Conservation (phyloP, 2,888 invertebrate genomes). For the Apamea sordens region DNA sequence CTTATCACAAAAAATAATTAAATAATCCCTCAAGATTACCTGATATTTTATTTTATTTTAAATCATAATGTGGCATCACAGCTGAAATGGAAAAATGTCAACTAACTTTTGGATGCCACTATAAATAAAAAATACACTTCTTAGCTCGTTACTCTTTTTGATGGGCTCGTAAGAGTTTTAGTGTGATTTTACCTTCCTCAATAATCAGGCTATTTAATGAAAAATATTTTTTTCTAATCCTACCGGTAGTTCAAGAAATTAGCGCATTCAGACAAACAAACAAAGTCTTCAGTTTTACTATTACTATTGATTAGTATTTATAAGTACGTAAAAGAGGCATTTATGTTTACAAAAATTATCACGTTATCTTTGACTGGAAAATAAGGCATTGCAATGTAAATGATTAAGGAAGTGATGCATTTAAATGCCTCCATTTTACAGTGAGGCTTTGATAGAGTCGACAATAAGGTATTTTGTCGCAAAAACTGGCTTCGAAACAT, state of each 20-base stretch:
- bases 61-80: too few species aligned
- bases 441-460: constrained; percentile 23
- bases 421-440: constrained; percentile 19
- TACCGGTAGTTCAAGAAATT: not conserved
- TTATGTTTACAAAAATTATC: not conserved
- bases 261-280: not conserved
- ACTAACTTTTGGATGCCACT: too few species aligned
- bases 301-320: not conserved
- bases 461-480: constrained; percentile 51
- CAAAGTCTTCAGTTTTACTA: not conserved
- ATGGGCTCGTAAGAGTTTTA: not conserved
- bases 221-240: too few species aligned
- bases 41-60: too few species aligned
- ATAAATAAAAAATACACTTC: too few species aligned
- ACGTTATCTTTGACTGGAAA: not conserved
- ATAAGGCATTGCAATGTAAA: constrained; percentile 10
- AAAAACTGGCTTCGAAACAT: constrained; percentile 54
- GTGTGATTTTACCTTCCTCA: not conserved
- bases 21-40: not conserved
- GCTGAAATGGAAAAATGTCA: too few species aligned
- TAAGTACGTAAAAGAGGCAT: not conserved
- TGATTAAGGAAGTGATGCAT: constrained; percentile 29
- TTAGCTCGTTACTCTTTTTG: not conserved
- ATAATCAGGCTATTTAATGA: not conserved
- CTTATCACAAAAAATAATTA: too few species aligned